Base-by-base conservation (phyloP, 2,888 invertebrate species). In the Eucera pruinosa region DNA sequence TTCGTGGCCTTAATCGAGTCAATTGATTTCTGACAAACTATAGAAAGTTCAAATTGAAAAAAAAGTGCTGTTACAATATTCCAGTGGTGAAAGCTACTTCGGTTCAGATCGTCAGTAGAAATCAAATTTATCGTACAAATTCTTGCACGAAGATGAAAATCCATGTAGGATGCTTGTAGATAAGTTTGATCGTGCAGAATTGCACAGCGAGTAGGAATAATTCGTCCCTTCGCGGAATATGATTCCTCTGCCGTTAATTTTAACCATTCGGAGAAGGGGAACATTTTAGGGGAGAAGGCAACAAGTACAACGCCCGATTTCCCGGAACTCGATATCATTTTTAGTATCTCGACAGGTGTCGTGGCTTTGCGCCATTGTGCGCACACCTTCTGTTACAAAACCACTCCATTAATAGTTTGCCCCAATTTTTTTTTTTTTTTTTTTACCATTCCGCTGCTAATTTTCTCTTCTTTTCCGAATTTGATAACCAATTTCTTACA, bases 261-360 rank as follows among this genome's bases (percentile, higher is more conserved):
- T 74, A 74, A 73, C 52, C 30, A 23, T 73, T 54, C 69, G 18
- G 5, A 6, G 69, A 73, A 55, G 30, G n/a, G 30, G 13, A 20
- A 15, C 20, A 2, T n/a, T 50, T 45, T 23, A 33, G 55, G 57
- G 39, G 30, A 30, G 47, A 61, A 54, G 41, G 36, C 39, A 55
- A 71, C 33, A 30, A 54, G 47, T 48, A 23, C 52, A 43, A 62
- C 23, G 48, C 23, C 50, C 47, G 48, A 72, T 76, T 80, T 68
- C 68, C 70, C 55, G 70, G 62, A 81, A 81, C 77, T 33, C 61
- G 64, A 39, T 65, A 74, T 71, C 68, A 41, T 48, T 72, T 67
- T 54, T 23, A 48, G 43, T 47, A 81, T 81, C 66, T 71, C 74
- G 78, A 67, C 82, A 82, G 78, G 81, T 82, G 78, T 74, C 62